phyloP scores from a whole-genome alignment of 2,113 vertebrate species.

The pig (Sus scrofa) region T2T-Sscrofa CM000816.6:95062001-95062500 shows the following conservation, averaged over 20 bases:
- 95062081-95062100: not conserved
- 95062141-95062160: slow-evolving; percentile 37
- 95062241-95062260: not conserved
- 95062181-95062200: not conserved
- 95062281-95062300: not conserved
- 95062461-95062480: slow-evolving; percentile 20
- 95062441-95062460: not conserved
- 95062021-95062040: not conserved
- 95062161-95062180: not conserved
- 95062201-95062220: not conserved
- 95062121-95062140: slow-evolving; percentile 6
- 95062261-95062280: not conserved
- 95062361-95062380: no score
- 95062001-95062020: no score
- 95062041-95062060: not conserved
- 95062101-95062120: not conserved
- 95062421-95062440: no score
- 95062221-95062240: not conserved
- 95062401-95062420: no score
- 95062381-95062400: no score
- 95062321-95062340: not conserved
- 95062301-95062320: not conserved
- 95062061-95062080: not conserved
- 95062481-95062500: not conserved
- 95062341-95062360: not conserved